These are phyloP conservation scores for Bacillus rossius DNA, from an alignment of 1,140 invertebrate species.

Conservation along the genomic window DNA sequence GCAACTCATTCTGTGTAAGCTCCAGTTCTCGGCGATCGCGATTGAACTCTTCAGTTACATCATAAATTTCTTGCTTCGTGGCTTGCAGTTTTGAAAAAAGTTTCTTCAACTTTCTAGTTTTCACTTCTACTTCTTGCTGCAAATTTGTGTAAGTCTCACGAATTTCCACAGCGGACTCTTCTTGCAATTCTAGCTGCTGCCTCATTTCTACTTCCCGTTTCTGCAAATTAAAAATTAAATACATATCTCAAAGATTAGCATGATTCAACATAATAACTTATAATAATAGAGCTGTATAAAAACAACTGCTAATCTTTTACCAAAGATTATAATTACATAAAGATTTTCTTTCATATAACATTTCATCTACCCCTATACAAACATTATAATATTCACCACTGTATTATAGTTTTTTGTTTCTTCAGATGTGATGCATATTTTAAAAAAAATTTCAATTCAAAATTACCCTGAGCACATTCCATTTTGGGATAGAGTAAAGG, in stretches of 20 bases:
- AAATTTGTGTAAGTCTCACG: slow-evolving; percentile 79
- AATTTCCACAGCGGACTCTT: slow-evolving; percentile 81
- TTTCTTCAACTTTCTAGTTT: slow-evolving; percentile 83
- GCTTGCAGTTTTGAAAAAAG: slow-evolving; percentile 57
- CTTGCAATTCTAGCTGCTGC: slow-evolving; percentile 79
- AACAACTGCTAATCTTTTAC: background rate
- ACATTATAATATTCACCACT: too few species aligned
- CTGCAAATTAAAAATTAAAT: slow-evolving; percentile 29
- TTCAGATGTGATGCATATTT: too few species aligned
- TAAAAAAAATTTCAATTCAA: too few species aligned
- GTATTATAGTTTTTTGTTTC: too few species aligned
- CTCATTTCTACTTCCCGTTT: slow-evolving; percentile 73
- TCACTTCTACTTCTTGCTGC: slow-evolving; percentile 89
- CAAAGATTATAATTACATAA: background rate
- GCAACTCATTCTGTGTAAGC: slow-evolving; percentile 72
- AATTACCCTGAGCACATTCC: too few species aligned
- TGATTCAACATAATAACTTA: background rate
- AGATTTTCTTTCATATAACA: background rate
- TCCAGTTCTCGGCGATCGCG: slow-evolving; percentile 74
- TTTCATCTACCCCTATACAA: too few species aligned
- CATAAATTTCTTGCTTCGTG: slow-evolving; percentile 66
- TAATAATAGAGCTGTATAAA: background rate
- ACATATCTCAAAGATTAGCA: slow-evolving; percentile 32
- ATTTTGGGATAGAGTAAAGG: too few species aligned
- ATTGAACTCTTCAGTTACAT: slow-evolving; percentile 77